Evolutionary conservation across 2,797 vertebrate species (phyloP), one percentile per base, ranked within the genome.

Genomic region (Galaxias olidus): DNA sequence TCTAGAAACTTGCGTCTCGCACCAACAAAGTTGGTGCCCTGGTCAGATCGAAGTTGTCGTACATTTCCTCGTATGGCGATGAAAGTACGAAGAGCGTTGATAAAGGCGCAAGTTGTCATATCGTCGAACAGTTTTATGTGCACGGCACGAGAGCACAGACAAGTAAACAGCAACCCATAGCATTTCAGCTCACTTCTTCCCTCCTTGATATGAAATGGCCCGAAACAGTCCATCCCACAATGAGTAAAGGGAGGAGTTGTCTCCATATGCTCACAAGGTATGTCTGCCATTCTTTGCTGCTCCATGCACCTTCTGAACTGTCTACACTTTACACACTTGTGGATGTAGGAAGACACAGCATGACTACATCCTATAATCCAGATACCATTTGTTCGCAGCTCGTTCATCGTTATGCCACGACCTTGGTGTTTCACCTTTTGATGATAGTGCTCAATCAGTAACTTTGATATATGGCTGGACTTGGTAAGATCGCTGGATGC

Each of bases 401-500:
- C 55, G 42, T 74, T 74, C 9, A 71, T 18, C 1, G 68, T 74
- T n/a, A 69, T 61, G 7, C 68, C 68, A 44, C 42, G 41, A 1
- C 63, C 66, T 65, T 77, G 67, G 14, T 75, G 69, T 4, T 63
- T 48, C 4, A 74, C 52, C 12, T 59, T 43, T 4, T 73, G 12
- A 14, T 82, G 66, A 15, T 56, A 71, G 44, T 78, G 66, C 19
- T 67, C 48, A 7, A 80, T 69, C 7, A 73, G 55, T 54, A 73
- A 12, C 4, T 0, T 47, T 0, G 65, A 42, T n/a, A 78, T n/a
- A 12, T 76, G 75, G 10, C 60, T 49, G 7, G 8, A 56, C 12
- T 69, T 44, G 66, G 66, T 4, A 79, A 58, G n/a, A 77, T 10
- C 0, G 59, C 72, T 40, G 80, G 74, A 49, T 79, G 61, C 10